Evolutionary conservation across 1,140 invertebrate species (phyloP).

Genomic region (Hylaeus volcanicus): DNA sequence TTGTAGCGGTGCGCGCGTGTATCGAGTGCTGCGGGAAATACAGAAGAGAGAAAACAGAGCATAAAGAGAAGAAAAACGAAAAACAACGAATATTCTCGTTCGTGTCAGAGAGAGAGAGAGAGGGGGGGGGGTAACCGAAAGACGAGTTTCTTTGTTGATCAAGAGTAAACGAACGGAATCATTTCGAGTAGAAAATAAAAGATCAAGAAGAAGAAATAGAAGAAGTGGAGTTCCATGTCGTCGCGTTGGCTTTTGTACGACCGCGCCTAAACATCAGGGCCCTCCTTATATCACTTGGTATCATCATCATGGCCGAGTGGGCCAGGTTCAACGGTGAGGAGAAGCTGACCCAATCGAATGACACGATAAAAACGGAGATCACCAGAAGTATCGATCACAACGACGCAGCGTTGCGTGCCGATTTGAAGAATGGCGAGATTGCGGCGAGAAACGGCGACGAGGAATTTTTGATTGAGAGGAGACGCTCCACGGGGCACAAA

Average conservation of each 20-base stretch:
- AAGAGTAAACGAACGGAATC: background rate
- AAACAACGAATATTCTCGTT: background rate
- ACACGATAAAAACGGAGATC: conserved; percentile 5
- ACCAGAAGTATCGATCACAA: background rate
- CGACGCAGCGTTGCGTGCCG: background rate
- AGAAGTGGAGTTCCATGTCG: background rate
- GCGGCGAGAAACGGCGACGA: background rate
- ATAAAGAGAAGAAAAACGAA: too few species aligned
- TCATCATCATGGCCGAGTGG: conserved; percentile 72
- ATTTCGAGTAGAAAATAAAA: too few species aligned
- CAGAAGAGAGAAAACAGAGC: background rate
- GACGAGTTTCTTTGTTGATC: background rate
- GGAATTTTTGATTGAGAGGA: conserved; percentile 9
- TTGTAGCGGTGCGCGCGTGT: conserved; percentile 18
- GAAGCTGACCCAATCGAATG: conserved; percentile 42
- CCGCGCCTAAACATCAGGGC: background rate
- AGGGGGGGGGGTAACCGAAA: background rate
- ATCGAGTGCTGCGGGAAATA: background rate
- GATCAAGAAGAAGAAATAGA: background rate
- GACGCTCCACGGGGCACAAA: background rate
- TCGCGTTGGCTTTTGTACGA: background rate
- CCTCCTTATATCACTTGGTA: background rate
- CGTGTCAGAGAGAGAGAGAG: too few species aligned
- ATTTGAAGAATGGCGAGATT: conserved; percentile 1
- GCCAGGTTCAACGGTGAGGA: conserved; percentile 71